phyloP scores from a whole-genome alignment of 2,888 invertebrate genomes.

The Campopleginae sp. region DNA sequence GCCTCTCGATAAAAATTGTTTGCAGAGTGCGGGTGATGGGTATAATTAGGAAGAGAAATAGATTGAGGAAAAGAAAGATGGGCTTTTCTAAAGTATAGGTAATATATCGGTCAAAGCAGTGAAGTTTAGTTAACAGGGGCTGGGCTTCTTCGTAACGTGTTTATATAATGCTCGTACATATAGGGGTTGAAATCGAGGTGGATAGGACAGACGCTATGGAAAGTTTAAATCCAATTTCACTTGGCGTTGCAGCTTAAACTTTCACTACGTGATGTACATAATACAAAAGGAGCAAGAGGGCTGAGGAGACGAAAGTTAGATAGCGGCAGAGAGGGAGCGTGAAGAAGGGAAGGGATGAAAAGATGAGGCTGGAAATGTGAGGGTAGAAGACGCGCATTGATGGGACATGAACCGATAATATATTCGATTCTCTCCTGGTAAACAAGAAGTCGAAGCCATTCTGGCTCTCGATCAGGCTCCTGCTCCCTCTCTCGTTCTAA shows the following conservation, averaged over 20 bases:
- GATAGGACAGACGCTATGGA: constrained; percentile 48
- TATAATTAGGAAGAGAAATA: background rate
- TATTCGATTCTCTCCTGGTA: constrained; percentile 15
- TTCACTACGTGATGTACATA: constrained; percentile 47
- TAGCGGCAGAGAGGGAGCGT: background rate
- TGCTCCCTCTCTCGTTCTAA: background rate
- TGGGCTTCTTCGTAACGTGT: constrained; percentile 53
- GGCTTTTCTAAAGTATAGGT: background rate
- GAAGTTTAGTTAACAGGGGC: constrained; percentile 11
- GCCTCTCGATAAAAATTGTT: background rate
- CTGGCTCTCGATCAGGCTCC: background rate
- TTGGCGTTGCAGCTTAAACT: constrained; percentile 52
- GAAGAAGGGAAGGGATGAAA: background rate
- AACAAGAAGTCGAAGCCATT: constrained; percentile 31
- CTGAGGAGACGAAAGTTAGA: background rate
- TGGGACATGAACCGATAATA: constrained; percentile 25
- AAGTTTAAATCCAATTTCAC: constrained; percentile 72
- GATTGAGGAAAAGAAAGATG: background rate
- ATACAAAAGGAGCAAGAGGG: background rate
- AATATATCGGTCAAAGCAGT: constrained; percentile 16
- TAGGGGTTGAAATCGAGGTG: constrained; percentile 39
- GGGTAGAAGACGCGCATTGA: background rate
- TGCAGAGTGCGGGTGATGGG: background rate
- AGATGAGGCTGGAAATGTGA: background rate
- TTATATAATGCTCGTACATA: constrained; percentile 49